Evolutionary conservation across 2,888 invertebrate species (phyloP), one percentile per base, ranked within the genome.

Genomic region (Ethmia dodecea): DNA sequence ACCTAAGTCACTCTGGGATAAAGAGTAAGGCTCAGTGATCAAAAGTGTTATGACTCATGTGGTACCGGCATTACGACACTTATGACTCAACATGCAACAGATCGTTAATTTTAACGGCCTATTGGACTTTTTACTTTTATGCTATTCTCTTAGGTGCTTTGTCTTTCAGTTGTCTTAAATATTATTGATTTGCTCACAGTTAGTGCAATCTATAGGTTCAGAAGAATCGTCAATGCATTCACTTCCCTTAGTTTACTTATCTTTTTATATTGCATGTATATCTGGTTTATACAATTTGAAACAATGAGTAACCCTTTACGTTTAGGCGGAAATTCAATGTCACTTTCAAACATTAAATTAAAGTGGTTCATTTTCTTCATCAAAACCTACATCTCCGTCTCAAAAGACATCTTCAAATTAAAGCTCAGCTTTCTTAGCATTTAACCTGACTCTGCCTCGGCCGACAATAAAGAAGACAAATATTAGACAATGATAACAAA

Each of bases 401-500:
- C 31, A 33, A 27, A 35, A 42, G 33, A 30, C 35, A 35, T 34
- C 34, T 31, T 33, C 26, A 42, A 45, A 45, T 43, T 45, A 39
- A 44, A 42, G 40, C 43, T 5, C n/a, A 35, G 37, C 38, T 28
- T 34, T 35, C 38, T 31, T 29, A 46, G 30, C 33, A 43, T 34
- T 35, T 28, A 29, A 38, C 34, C 40, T 16, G 31, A 35, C 30
- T 31, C 30, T 33, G 55, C 50, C 55, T 50, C 49, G 60, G 52
- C 55, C 48, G 49, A 62, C 67, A 71, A 70, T 69, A 73, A 75
- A 71, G 61, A 57, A 49, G 47, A 55, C 62, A 75, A 78, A 80
- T 73, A 78, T 78, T 78, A 69, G 61, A 59, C 64, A 52, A 63
- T 60, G 76, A 77, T 77, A 74, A 74, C 66, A 61, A 59, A 55